A percentile compares a stretch with the other conserved stretches of the same genome.
phyloP scores from a whole-genome alignment of 2,113 vertebrate species.

The Brachypteracias leptosomus region DNA sequence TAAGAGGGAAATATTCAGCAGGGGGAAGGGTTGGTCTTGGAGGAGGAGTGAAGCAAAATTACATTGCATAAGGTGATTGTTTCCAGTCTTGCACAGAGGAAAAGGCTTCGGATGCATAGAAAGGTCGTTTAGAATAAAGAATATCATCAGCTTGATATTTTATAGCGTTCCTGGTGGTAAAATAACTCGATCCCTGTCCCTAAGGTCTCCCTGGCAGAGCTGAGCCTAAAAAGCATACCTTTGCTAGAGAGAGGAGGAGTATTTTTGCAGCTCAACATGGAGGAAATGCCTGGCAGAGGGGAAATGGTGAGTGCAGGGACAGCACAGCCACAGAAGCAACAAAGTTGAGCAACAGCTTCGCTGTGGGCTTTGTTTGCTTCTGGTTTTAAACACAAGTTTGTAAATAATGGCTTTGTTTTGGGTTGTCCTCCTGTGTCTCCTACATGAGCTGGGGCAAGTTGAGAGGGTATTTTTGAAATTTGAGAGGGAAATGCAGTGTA shows the following conservation, averaged over 20 bases:
- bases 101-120: not conserved
- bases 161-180: not conserved
- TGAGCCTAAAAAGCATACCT: not conserved
- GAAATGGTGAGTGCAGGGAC: constrained; percentile 42
- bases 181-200: not conserved
- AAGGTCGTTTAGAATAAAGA: not conserved
- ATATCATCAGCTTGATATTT: not conserved
- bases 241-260: constrained; percentile 9
- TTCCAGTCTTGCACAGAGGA: not conserved
- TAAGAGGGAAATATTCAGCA: not conserved
- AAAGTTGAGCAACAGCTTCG: not conserved
- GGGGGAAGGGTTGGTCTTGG: not conserved
- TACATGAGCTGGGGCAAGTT: not conserved
- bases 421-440: not conserved
- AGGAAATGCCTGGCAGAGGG: constrained; percentile 34
- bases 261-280: constrained; percentile 34
- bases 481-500: not conserved
- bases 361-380: not conserved
- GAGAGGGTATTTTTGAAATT: not conserved
- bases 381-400: not conserved
- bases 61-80: not conserved
- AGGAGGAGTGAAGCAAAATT: not conserved
- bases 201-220: not conserved
- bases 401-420: not conserved
- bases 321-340: constrained; percentile 28